Evolutionary conservation across 2,797 vertebrate species (phyloP).

Genomic region (Onychomys leucogaster): DNA sequence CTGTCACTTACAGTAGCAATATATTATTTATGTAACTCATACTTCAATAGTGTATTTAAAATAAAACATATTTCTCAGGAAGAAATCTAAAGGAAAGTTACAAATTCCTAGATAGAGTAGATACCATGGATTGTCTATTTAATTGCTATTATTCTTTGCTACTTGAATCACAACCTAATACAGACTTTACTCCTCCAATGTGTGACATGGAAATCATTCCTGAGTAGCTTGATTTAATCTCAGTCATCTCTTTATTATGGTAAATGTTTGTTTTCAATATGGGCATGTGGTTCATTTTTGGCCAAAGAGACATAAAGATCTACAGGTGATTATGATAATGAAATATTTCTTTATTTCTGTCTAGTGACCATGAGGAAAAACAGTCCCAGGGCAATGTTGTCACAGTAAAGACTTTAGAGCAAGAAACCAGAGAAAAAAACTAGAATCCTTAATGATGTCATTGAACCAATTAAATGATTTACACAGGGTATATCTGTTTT

Average conservation of each 20-base stretch:
- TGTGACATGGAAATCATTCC: background rate
- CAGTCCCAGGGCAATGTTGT: background rate
- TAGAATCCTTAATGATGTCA: background rate
- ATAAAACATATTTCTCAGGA: background rate
- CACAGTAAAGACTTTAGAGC: background rate
- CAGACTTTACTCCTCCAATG: background rate
- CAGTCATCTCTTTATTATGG: background rate
- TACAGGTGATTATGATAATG: background rate
- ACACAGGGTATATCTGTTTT: background rate
- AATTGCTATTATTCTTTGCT: background rate
- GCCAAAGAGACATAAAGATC: background rate
- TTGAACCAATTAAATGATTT: background rate
- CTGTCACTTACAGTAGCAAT: conserved; percentile 2
- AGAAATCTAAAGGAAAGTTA: background rate
- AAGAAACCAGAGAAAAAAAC: background rate
- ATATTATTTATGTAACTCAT: background rate
- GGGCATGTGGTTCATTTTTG: background rate
- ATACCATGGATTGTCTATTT: background rate
- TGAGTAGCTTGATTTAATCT: conserved; percentile 4
- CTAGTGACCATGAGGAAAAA: background rate
- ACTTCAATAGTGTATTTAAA: background rate
- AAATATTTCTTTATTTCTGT: background rate
- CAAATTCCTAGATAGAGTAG: background rate
- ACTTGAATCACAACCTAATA: conserved; percentile 11
- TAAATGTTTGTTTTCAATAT: background rate